Percentiles rank a stretch among this genome's conserved stretches.
phyloP scores from a whole-genome alignment of 2,888 invertebrate species.

The Trissolcus brochymenae region DNA sequence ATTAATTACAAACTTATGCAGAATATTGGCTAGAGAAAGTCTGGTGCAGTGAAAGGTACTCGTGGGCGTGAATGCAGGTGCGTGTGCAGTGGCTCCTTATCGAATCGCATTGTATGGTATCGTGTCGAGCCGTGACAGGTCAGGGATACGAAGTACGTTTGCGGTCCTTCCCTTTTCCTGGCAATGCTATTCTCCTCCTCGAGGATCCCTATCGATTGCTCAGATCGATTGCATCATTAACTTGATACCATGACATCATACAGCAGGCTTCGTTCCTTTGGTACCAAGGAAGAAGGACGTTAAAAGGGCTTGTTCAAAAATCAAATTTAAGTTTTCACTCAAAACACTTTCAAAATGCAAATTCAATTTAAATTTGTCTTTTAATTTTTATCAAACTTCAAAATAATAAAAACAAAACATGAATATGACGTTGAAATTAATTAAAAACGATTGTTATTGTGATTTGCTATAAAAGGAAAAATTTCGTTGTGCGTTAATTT shows the following conservation, averaged over 20 bases:
- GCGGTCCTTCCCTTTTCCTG: conserved; percentile 37
- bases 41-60: conserved; percentile 34
- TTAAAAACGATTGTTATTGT: too few species aligned
- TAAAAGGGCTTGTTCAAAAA: neutral
- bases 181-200: neutral
- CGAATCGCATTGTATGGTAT: conserved; percentile 27
- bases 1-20: conserved; percentile 37
- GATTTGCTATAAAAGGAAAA: neutral
- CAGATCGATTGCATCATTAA: conserved; percentile 34
- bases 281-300: neutral
- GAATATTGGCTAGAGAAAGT: conserved; percentile 38
- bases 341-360: neutral
- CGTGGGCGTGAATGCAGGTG: conserved; percentile 43
- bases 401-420: neutral
- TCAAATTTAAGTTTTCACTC: neutral
- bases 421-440: neutral
- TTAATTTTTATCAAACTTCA: neutral
- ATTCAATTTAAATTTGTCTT: neutral
- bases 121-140: conserved; percentile 35
- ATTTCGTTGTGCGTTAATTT: neutral
- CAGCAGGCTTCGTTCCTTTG: conserved; percentile 14
- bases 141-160: conserved; percentile 33
- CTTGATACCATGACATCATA: conserved; percentile 34
- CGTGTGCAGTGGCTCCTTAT: conserved; percentile 37
- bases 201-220: conserved; percentile 25